phyloP scores from a whole-genome alignment of 2,888 invertebrate genomes.

The Apotomis betuletana region DNA sequence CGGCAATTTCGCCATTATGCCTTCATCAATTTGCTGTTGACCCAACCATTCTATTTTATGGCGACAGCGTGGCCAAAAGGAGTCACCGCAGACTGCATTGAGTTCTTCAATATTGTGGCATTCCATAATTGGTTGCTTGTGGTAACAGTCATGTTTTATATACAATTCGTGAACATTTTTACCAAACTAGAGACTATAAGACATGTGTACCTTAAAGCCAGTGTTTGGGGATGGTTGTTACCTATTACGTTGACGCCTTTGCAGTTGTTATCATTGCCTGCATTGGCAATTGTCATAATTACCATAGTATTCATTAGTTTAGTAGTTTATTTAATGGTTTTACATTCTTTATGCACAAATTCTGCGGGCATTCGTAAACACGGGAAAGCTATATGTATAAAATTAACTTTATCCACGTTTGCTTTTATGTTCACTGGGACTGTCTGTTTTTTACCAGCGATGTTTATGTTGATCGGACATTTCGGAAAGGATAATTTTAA shows the following conservation, averaged over 20 bases:
- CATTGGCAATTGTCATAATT: too few species aligned
- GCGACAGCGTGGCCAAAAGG: neutral
- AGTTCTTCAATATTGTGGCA: neutral
- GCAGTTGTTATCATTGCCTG: neutral
- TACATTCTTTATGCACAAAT: neutral
- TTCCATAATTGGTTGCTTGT: constrained; percentile 11
- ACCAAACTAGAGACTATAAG: neutral
- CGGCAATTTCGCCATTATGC: constrained; percentile 1
- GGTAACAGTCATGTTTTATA: constrained; percentile 12
- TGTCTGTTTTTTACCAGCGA: neutral
- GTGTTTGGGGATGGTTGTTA: constrained; percentile 12
- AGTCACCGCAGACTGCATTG: too few species aligned
- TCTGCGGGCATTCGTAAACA: neutral
- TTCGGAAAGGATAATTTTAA: too few species aligned
- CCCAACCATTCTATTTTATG: too few species aligned
- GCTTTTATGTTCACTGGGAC: constrained; percentile 1
- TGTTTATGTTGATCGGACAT: neutral
- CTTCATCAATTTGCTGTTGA: neutral
- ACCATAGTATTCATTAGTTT: neutral
- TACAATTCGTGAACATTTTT: constrained; percentile 8
- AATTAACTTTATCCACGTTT: constrained; percentile 1
- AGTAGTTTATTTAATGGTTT: constrained; percentile 9
- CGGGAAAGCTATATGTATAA: neutral
- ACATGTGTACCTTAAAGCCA: neutral
- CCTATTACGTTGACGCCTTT: neutral